Base-by-base conservation (phyloP, 2,797 vertebrate genomes). In the Acipenser ruthenus region DNA sequence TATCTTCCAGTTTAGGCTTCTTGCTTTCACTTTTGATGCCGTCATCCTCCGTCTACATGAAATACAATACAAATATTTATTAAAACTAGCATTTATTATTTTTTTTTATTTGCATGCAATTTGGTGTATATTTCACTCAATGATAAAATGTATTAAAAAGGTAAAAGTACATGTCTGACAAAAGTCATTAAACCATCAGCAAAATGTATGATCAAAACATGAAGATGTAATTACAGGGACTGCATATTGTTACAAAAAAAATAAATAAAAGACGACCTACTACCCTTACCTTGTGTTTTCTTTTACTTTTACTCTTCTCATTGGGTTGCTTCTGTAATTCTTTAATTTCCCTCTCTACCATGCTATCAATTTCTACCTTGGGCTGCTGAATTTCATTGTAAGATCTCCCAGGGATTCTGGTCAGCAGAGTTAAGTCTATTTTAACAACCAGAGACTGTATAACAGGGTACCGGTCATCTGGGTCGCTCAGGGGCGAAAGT, bases 351-450 rank as follows among this genome's bases (percentile, higher is more conserved):
- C 93, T 87, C 77, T 97, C 95, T 0, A 89, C 81, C 59, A 88
- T 85, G 3, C 78, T 90, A 8, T 95, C 95, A 79, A 93, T 90
- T 69, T 96, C 95, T 64, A 75, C 87, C 86, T 97, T 97, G 79
- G 91, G 88, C 71, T 89, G 86, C 0, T 86, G 89, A 4, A 84
- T 78, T 53, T 97, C 96, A 84, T 96, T 97, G 83, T 92, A 95
- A 76, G 91, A 89, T 78, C 93, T 92, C 75, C 95, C 95, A 6
- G 96, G 96, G 77, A 98, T 93, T 77, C 95, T 84, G 3, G 92
- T 89, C 72, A 99, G 85, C 83, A 99, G 89, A 86, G 73, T 96
- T 81, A 99, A 91, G 86, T 99, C 95, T 80, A 99, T 99, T 83
- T 96, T 97, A 73, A 99, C 97, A 64, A 99, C 88, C 69, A 99